Conservation (phyloP, 2,113 vertebrate species). For the Octodon degus region DNA sequence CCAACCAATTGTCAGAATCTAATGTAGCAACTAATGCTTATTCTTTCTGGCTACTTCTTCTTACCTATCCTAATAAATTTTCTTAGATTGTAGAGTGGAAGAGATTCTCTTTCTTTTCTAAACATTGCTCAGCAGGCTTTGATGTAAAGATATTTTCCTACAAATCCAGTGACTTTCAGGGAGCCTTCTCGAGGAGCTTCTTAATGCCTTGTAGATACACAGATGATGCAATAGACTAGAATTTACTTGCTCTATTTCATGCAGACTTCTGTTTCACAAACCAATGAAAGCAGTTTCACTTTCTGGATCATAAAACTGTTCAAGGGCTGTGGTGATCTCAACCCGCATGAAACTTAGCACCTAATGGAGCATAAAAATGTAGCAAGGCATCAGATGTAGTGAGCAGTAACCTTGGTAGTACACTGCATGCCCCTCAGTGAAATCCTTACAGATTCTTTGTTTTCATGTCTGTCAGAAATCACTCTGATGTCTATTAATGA, state of each 20-base stretch:
- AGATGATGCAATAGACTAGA: background rate
- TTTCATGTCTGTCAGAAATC: slow-evolving; percentile 71
- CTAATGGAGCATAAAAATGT: background rate
- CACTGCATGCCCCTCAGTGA: background rate
- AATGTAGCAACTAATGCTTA: background rate
- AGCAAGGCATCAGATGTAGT: background rate
- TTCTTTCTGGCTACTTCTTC: background rate
- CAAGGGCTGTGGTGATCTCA: background rate
- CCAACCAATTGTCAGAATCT: background rate
- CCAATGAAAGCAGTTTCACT: background rate
- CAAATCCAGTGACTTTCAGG: background rate
- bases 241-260: background rate
- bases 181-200: background rate
- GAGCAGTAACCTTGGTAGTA: background rate
- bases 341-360: background rate
- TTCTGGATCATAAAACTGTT: background rate
- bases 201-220: background rate
- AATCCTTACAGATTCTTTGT: slow-evolving; percentile 44
- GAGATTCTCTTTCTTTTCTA: background rate
- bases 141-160: background rate
- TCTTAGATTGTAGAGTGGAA: background rate
- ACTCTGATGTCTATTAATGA: slow-evolving; percentile 75
- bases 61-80: background rate
- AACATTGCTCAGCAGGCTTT: background rate
- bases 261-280: background rate